phyloP scores from a whole-genome alignment of 2,797 vertebrate genomes.

The Alcedo atthis region DNA sequence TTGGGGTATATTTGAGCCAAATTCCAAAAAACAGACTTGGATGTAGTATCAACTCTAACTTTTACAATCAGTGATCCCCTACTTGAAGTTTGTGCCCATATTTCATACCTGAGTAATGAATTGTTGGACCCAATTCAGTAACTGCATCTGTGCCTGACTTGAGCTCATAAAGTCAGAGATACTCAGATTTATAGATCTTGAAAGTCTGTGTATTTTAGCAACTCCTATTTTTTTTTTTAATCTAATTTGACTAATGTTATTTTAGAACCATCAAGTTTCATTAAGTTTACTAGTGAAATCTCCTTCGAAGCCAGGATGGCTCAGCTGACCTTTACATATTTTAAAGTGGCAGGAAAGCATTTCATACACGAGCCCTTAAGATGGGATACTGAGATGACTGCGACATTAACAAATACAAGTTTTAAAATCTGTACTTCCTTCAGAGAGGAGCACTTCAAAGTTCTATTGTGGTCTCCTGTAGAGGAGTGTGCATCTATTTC shows the following conservation, averaged over 20 bases:
- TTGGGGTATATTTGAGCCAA: background rate
- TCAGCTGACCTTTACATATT: background rate
- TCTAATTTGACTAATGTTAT: background rate
- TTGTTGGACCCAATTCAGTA: constrained; percentile 17
- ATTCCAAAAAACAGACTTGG: background rate
- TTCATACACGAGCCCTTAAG: background rate
- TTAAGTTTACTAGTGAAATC: background rate
- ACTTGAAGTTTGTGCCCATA: background rate
- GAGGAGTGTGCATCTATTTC: background rate
- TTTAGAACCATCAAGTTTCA: background rate
- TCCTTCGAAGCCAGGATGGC: background rate
- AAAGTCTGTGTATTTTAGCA: background rate
- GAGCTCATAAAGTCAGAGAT: background rate
- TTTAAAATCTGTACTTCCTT: background rate
- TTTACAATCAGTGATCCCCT: background rate
- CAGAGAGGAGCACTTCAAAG: background rate
- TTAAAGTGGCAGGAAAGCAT: background rate
- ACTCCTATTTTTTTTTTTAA: background rate
- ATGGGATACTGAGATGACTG: background rate
- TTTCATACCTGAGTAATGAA: background rate
- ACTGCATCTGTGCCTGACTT: constrained; percentile 4
- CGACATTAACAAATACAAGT: background rate
- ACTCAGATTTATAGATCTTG: background rate
- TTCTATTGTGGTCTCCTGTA: background rate
- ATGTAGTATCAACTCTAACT: background rate